A percentile compares a stretch with the other conserved stretches of the same genome.
These are phyloP conservation scores for Cephus rjabovi DNA, from an alignment of 2,888 invertebrate genomes.

Conservation along the genomic window DNA sequence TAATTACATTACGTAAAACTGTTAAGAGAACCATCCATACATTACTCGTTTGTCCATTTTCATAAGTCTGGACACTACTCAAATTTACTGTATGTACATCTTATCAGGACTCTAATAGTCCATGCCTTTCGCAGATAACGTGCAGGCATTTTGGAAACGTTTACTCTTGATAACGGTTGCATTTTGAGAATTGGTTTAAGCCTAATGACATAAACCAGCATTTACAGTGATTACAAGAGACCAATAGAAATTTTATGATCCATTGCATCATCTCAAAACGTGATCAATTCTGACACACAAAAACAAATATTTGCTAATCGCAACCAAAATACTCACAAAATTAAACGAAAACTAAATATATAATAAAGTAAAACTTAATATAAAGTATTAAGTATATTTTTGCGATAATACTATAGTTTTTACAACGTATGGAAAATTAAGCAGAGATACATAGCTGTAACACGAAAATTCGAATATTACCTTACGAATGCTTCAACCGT, in stretches of 20 bases:
- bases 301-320: background rate
- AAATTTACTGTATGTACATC: background rate
- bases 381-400: too few relatives aligned
- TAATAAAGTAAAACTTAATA: background rate
- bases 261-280: background rate
- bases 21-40: background rate
- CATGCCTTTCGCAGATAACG: background rate
- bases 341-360: background rate
- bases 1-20: background rate
- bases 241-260: background rate
- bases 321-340: background rate
- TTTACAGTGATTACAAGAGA: background rate
- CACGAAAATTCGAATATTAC: too few relatives aligned
- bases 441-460: too few relatives aligned
- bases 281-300: background rate
- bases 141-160: background rate
- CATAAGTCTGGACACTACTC: background rate
- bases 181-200: background rate
- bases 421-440: too few relatives aligned
- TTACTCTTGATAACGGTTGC: background rate
- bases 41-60: constrained; percentile 2
- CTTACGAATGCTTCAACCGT: too few relatives aligned
- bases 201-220: background rate
- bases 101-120: background rate
- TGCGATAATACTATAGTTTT: too few relatives aligned